phyloP scores from a whole-genome alignment of 2,797 vertebrate genomes.

The Catamblyrhynchus diadema region DNA sequence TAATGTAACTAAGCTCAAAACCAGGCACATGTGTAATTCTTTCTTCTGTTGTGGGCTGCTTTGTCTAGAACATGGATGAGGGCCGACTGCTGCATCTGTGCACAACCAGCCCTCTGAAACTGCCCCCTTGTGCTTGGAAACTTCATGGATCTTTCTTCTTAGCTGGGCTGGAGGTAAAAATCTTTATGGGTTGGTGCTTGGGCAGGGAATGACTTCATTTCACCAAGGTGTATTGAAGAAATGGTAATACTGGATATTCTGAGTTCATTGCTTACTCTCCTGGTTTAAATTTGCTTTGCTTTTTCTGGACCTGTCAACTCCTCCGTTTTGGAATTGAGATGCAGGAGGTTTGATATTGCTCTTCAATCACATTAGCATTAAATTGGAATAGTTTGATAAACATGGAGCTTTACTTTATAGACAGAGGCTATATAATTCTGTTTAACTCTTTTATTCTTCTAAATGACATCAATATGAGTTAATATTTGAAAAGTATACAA shows the following conservation, averaged over 20 bases:
- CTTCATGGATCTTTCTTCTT: background rate
- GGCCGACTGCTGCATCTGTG: background rate
- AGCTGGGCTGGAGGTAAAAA: background rate
- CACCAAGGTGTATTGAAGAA: background rate
- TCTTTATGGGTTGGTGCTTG: background rate
- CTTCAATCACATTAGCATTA: background rate
- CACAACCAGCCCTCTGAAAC: background rate
- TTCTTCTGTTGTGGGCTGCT: background rate
- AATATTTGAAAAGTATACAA: background rate
- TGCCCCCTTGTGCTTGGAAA: background rate
- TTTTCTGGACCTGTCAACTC: background rate
- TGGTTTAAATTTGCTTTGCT: background rate
- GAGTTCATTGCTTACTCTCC: background rate
- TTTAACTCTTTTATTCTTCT: background rate
- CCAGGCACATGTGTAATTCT: background rate
- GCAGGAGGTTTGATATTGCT: background rate
- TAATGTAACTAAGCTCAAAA: conserved; percentile 11
- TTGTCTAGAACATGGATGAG: background rate
- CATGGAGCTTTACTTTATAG: background rate
- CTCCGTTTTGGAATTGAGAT: background rate
- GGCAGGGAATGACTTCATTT: background rate
- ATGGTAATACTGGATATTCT: background rate
- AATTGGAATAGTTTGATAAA: background rate
- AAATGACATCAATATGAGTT: background rate
- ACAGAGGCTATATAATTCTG: background rate